Evolutionary conservation across 2,113 vertebrate species (phyloP), one percentile per base, ranked within the genome.

Genomic region (Eudyptes chrysolophus): DNA sequence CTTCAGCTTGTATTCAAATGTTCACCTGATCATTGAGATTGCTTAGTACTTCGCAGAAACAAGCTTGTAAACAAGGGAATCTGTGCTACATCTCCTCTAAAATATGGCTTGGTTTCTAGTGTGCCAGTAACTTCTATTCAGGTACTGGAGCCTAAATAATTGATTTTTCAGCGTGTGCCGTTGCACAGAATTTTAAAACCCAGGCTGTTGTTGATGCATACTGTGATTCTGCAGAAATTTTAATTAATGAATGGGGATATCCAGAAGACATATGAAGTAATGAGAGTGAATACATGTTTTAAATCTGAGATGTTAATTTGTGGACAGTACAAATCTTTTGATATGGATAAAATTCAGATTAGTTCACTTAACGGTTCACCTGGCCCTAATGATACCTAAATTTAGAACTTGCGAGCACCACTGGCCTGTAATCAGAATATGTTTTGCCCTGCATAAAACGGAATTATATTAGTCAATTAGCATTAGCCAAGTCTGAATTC

Each of bases 391-490:
- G 87, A 72, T 75, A 77, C 66, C 92, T 93, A 88, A 89, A 95
- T 97, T 96, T 86, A 92, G 82, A 97, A 92, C 65, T 95, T 89
- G 86, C 4, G 81, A 96, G 76, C 81, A 84, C 26, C 6, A 12
- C 84, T 98, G 96, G 97, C 90, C 97, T 89, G n/a, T 89, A 92
- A 93, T 97, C 97, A 97, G 83, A 93, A 93, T 95, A 96, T 97
- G 84, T 97, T 98, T 98, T 97, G 61, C 94, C 97, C 94, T 94
- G 86, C 88, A 72, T 97, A 94, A 96, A 98, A 95, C 79, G 87
- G 76, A 92, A 94, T 97, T 94, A 38, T 79, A 29, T 97, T 97
- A 98, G 98, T 98, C 98, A 97, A 75, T 96, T 97, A 18, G 1
- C 48, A 95, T 97, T 98, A 98, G 95, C 77, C 49, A 60, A 94